Base-by-base conservation (phyloP, 2,888 invertebrate genomes). In the Dasypogon diadema region DNA sequence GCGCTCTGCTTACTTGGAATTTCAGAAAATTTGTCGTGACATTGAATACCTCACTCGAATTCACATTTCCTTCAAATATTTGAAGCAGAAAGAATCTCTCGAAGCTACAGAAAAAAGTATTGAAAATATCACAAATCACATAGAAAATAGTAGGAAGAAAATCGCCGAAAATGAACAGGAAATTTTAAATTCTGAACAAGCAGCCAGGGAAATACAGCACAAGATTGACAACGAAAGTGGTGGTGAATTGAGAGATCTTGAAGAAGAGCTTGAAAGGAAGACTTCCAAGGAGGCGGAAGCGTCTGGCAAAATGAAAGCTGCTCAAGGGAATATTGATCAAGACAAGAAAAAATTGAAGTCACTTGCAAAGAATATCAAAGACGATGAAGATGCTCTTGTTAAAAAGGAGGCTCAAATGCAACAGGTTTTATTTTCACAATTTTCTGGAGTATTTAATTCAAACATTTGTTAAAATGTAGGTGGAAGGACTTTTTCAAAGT, bases 11-110 rank as follows among this genome's bases (percentile, higher is more conserved):
- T 97, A 93, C 83, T 88, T 95, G 77, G 96, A 98, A 85, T 97
- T 92, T 83, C 95, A 97, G 85, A 92, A 95, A 82, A 90, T 93
- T 0, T 91, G 92, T 65, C 88, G 96, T 74, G 96, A 98, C 83
- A 87, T 97, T 56, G 95, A 97, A 79, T 93, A 93, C 82, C 89
- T 95, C 72, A 91, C 89, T 22, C 90, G 92, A 80, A 89, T 97
- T 75, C 82, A 85, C 77, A 82, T 85, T 4, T 85, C 86, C 0
- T 84, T 81, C 46, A 83, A 88, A 77, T 90, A 89, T 81, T 85
- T 89, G 0, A 83, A 84, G 34, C 80, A 82, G 18, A 82, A 82
- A n/a, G 84, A 87, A 65, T 85, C 87, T 1, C 84, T 89, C 75
- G 85, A 88, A 60, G 87, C 86, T 12, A 89, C 89, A 14, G 86